Evolutionary conservation across 2,888 invertebrate species (phyloP).

Genomic region (Strigamia crassipes): DNA sequence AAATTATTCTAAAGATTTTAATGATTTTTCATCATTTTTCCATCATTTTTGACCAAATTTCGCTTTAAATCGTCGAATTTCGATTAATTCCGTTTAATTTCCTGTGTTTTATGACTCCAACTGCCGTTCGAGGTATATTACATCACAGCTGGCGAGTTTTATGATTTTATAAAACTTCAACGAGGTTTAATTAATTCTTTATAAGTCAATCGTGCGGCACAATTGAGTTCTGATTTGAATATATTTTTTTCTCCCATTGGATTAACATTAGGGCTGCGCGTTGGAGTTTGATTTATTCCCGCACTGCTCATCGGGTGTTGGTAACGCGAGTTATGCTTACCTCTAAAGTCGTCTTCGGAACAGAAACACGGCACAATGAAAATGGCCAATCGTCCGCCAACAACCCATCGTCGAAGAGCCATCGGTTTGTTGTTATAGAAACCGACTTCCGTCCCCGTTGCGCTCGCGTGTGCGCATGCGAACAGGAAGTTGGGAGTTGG

Average conservation of each 20-base stretch:
- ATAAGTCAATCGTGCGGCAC: not conserved
- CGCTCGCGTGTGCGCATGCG: not conserved
- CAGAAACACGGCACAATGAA: not conserved
- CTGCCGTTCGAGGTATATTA: not conserved
- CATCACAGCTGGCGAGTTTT: not conserved
- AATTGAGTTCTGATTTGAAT: not conserved
- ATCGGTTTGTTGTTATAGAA: conserved; percentile 29
- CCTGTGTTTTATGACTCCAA: not conserved
- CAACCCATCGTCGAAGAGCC: not conserved
- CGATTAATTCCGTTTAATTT: not conserved
- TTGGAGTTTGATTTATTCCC: not conserved
- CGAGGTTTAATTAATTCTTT: not conserved
- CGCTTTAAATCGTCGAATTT: not conserved
- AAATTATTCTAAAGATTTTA: too few species aligned
- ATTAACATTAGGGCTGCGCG: too few species aligned
- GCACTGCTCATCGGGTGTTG: not conserved
- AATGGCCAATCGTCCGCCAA: not conserved
- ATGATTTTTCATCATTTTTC: too few species aligned
- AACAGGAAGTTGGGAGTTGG: not conserved
- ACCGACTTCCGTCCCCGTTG: conserved; percentile 17
- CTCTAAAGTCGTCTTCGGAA: not conserved
- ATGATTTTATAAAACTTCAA: not conserved
- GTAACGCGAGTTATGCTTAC: not conserved
- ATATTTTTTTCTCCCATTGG: too few species aligned
- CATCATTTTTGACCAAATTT: too few species aligned